Evolutionary conservation across 2,797 vertebrate species (phyloP).

Genomic region (Siniperca undulata): DNA sequence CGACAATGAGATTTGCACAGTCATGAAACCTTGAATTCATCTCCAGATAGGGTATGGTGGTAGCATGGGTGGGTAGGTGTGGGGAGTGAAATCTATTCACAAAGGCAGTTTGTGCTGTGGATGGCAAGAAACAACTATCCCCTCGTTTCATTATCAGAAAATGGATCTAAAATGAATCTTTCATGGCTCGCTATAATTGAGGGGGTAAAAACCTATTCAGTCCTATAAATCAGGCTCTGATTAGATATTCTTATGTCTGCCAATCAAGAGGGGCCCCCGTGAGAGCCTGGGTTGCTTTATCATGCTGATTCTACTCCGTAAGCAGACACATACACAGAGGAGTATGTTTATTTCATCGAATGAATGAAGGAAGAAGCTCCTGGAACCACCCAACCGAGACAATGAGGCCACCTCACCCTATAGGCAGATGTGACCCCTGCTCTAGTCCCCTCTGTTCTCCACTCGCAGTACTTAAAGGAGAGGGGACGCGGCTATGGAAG

Average conservation of each 20-base stretch:
- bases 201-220: slow-evolving; percentile 82
- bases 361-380: slow-evolving; percentile 65
- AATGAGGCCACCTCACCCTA: slow-evolving; percentile 72
- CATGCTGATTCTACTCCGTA: slow-evolving; percentile 65
- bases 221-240: slow-evolving; percentile 79
- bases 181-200: slow-evolving; percentile 79
- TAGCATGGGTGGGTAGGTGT: slow-evolving; percentile 64
- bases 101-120: slow-evolving; percentile 67
- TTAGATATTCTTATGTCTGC: slow-evolving; percentile 82
- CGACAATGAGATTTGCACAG: slow-evolving; percentile 57
- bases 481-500: slow-evolving; percentile 48
- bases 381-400: slow-evolving; percentile 69
- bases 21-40: slow-evolving; percentile 64
- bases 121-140: slow-evolving; percentile 75
- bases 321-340: slow-evolving; percentile 47
- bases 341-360: slow-evolving; percentile 63
- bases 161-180: slow-evolving; percentile 84
- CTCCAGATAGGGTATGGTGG: slow-evolving; percentile 58
- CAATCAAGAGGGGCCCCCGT: slow-evolving; percentile 70
- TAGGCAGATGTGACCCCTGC: slow-evolving; percentile 58
- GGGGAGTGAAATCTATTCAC: slow-evolving; percentile 71
- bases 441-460: slow-evolving; percentile 57
- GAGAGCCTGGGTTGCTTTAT: slow-evolving; percentile 63
- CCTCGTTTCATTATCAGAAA: slow-evolving; percentile 82
- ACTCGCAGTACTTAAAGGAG: slow-evolving; percentile 45